Base-by-base conservation (phyloP, 2,888 invertebrate species). In the Chromoteleia sp. region DNA sequence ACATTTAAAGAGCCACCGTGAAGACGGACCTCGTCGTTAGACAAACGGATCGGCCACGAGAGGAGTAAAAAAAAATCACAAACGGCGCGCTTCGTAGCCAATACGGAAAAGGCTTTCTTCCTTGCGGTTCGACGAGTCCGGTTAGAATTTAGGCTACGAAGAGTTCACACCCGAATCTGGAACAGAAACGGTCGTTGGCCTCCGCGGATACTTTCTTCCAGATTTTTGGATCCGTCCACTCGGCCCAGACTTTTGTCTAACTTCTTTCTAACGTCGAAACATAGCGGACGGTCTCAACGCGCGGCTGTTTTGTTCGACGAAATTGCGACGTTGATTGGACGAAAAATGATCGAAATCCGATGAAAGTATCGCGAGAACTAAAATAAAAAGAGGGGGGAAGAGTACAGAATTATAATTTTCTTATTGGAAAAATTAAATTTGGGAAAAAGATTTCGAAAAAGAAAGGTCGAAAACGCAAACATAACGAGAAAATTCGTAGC, bases 81-180 rank as follows among this genome's bases (percentile, higher is more conserved):
- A 80, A 68, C 19, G 43, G 29, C 52, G 41, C 43, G 45, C 36
- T 54, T 75, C 43, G 56, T 58, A 77, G 73, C 54, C 41, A 68
- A 77, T 67, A 73, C 74, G 70, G 71, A 76, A 79, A 75, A 81
- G 70, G 71, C 67, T 75, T 77, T 74, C 70, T 83, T 65, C 58
- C 74, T 79, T 58, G 71, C 79, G 78, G 71, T 75, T 71, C 75
- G 70, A 61, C 43, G 54, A 87, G 86, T 89, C 89, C 89, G 88
- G 89, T 88, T 90, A 90, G 89, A 90, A 91, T 91, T 91, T 91
- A 89, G 91, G 90, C 91, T 91, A 90, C 88, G 88, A 89, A 87
- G 89, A 89, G 88, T 85, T 88, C 87, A 87, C 86, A 85, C 86
- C 87, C 86, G 89, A 90, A 91, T 90, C 90, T 89, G 90, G 90